Evolutionary conservation across 2,888 invertebrate species (phyloP).

Genomic region (Eristalinus aeneus): DNA sequence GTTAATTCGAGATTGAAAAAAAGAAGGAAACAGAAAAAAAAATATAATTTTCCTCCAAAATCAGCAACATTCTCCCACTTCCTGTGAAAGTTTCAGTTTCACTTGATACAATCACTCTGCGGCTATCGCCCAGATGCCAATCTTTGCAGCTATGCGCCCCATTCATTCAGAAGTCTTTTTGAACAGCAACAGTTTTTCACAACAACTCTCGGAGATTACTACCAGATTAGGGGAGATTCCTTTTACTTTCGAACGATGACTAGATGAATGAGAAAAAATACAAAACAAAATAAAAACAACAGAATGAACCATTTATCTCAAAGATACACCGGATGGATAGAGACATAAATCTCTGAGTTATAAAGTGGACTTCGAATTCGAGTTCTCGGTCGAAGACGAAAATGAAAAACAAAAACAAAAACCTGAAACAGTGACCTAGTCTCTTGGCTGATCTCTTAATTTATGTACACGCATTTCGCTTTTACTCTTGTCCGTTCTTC

Average conservation of each 20-base stretch:
- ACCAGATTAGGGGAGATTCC: constrained; percentile 6
- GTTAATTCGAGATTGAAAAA: neutral
- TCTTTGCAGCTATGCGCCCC: neutral
- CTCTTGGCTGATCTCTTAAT: constrained; percentile 43
- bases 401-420: neutral
- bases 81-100: constrained; percentile 61
- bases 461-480: constrained; percentile 42
- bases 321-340: constrained; percentile 16
- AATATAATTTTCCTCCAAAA: neutral
- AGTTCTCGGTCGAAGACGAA: constrained; percentile 2
- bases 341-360: neutral
- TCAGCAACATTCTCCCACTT: constrained; percentile 21
- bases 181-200: neutral
- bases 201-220: constrained; percentile 1
- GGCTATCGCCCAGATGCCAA: neutral
- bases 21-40: neutral
- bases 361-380: neutral
- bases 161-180: neutral
- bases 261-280: constrained; percentile 18
- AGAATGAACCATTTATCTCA: constrained; percentile 36
- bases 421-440: constrained; percentile 65
- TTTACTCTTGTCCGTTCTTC: constrained; percentile 20
- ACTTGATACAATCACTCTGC: constrained; percentile 24
- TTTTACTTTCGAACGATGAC: constrained; percentile 40
- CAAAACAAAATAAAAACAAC: constrained; percentile 24